Evolutionary conservation across 2,797 vertebrate genomes (phyloP), one percentile per base, ranked within the genome.

Genomic region (Pelochelys cantorii): DNA sequence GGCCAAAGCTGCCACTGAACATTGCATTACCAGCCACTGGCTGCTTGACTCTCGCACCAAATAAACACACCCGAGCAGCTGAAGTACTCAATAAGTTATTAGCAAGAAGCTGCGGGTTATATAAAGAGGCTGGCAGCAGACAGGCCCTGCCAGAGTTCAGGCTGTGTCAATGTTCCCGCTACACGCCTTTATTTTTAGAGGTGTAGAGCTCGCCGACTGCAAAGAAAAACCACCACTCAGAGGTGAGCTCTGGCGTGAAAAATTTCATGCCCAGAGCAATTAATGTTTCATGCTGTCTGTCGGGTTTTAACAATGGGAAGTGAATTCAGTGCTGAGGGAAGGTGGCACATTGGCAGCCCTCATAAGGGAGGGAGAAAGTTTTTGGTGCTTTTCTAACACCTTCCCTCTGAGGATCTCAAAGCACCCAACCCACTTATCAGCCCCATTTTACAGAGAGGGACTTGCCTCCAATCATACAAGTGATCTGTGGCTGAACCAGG

Each of bases 71-170:
- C 22, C 86, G 86, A 90, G 2, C 90, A 48, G 92, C 89, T 87
- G 88, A 80, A 74, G 84, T 42, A 85, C 83, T 92, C 91, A 71
- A 68, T 79, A 88, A 89, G 79, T 88, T 85, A 78, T 92, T 79
- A 79, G 79, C 68, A 88, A 92, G 83, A 79, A 81, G 86, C 27
- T 34, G 42, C 60, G 60, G 71, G 23, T 74, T 68, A 86, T 71
- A 53, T 65, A 78, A 89, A 85, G 83, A 83, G 79, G 79, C 86
- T 85, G 71, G 71, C 71, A 31, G 42, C 79, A 88, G 82, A 85
- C 57, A 85, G 79, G 59, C 42, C 71, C 60, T 59, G 59, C 57
- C 81, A 22, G 22, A 31, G 23, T 53, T 53, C 62, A 87, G 55
- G 55, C 60, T 87, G 71, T 59, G n/a, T 60, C 48, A 60, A 29